Evolutionary conservation across 2,888 invertebrate genomes (phyloP), one percentile per base, ranked within the genome.

Genomic region (Trichogramma dendrolimi): DNA sequence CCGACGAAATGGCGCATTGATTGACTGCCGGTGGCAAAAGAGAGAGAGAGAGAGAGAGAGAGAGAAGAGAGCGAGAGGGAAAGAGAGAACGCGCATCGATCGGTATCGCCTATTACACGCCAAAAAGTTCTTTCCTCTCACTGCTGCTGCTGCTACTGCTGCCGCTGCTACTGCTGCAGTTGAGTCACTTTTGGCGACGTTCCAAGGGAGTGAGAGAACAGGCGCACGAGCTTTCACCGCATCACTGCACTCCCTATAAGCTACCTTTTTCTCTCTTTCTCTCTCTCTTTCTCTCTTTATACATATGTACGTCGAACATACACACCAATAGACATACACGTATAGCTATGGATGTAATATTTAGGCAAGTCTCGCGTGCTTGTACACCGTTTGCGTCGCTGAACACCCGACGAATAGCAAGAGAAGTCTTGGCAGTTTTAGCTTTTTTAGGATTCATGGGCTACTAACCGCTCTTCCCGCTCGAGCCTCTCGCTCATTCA

Each of bases 1-100:
- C n/a, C 54, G 61, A 8, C 46, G 54, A 44, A 61, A 61, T 61
- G 58, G 58, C 38, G 58, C 58, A 62, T 58, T 62, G 57, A 61
- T 62, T 62, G 58, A 62, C 58, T 48, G 62, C 10, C 42, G 27
- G 27, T 27, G 27, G 27, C 27, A 27, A 27, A 27, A 2, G 27
- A 27, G 27, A 27, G 27, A 27, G 27, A 27, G 27, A 27, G 27
- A 27, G 27, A 27, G 27, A 27, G 27, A 14, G 14, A 14, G 14
- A 14, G 14, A 14, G 14, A 14, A 14, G 14, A 14, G 14, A 14
- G 14, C 14, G 14, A 14, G 14, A 27, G 27, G 27, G 27, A 27
- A 27, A 27, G 27, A 27, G 27, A 27, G 27, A 27, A 27, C 27
- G 27, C 2, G 39, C 49, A 57, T 61, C 54, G 61, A 61, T 55